phyloP scores from a whole-genome alignment of 2,113 vertebrate species.

The Oncorhynchus clarkii region DNA sequence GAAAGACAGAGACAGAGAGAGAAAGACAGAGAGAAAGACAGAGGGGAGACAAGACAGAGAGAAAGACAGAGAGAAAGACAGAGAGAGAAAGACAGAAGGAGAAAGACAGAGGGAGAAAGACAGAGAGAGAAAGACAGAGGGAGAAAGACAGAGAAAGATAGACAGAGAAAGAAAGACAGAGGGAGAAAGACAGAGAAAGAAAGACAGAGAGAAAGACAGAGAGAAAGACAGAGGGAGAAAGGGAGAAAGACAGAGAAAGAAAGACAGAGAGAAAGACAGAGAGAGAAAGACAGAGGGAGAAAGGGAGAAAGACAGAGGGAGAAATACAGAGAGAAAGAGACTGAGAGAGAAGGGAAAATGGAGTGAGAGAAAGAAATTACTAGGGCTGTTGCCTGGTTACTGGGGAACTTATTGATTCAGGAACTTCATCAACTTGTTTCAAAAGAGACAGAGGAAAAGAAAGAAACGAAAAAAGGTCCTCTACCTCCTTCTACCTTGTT shows the following conservation, averaged over 20 bases:
- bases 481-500: not conserved
- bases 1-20: not conserved
- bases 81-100: not conserved
- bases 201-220: conserved; percentile 7
- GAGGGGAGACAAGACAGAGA: conserved; percentile 12
- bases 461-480: conserved; percentile 8
- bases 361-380: conserved; percentile 24
- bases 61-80: not conserved
- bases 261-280: conserved; percentile 11
- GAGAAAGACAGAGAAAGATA: not conserved
- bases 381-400: conserved; percentile 37
- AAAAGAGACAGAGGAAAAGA: conserved; percentile 19
- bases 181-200: not conserved
- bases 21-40: not conserved
- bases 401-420: conserved; percentile 32
- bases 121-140: not conserved
- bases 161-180: conserved; percentile 6
- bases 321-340: conserved; percentile 13
- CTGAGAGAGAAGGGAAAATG: conserved; percentile 8
- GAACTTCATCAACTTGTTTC: conserved; percentile 46
- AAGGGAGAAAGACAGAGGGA: not conserved
- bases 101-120: conserved; percentile 11
- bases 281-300: not conserved
- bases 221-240: not conserved
- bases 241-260: not conserved